Evolutionary conservation across 2,113 vertebrate species (phyloP).

Genomic region (Onychostruthus taczanowskii): DNA sequence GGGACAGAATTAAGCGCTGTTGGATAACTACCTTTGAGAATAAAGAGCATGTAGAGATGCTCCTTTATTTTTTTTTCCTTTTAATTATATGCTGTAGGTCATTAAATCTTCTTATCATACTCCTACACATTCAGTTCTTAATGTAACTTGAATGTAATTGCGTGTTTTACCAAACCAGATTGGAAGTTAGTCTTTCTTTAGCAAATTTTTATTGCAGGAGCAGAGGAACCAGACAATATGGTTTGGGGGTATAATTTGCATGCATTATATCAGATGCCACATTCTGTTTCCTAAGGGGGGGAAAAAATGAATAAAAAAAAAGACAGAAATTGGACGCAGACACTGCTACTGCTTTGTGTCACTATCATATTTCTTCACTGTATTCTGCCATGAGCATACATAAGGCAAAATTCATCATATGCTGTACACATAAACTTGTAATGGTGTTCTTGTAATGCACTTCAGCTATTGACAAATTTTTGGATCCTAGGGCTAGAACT

Average conservation of each 20-base stretch:
- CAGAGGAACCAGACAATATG: not conserved
- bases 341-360: not conserved
- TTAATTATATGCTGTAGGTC: slow-evolving; percentile 41
- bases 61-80: not conserved
- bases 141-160: slow-evolving; percentile 35
- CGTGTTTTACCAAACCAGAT: slow-evolving; percentile 23
- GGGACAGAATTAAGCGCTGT: not conserved
- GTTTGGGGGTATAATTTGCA: not conserved
- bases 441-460: not conserved
- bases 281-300: not conserved
- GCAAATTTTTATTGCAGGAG: not conserved
- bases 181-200: not conserved
- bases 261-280: not conserved
- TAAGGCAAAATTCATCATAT: not conserved
- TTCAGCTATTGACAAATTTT: not conserved
- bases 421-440: not conserved
- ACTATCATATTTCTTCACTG: not conserved
- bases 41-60: slow-evolving; percentile 1
- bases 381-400: not conserved
- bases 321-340: not conserved
- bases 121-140: slow-evolving; percentile 8
- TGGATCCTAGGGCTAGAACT: not conserved
- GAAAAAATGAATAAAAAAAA: not conserved
- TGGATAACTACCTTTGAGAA: slow-evolving; percentile 38
- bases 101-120: slow-evolving; percentile 56